Evolutionary conservation across 2,888 invertebrate genomes (phyloP).

Genomic region (Scaeva pyrastri): DNA sequence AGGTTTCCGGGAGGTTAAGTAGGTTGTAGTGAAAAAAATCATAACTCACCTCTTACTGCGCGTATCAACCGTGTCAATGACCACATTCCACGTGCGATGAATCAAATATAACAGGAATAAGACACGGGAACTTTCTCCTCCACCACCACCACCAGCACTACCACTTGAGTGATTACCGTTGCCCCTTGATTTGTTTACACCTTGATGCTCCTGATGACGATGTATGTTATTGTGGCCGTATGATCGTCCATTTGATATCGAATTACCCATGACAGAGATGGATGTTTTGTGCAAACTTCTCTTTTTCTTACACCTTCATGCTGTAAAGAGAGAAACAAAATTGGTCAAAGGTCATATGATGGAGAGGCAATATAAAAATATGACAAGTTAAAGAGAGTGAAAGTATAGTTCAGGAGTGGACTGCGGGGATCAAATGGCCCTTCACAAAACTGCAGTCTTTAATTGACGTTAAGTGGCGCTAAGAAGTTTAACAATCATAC

Average conservation of each 20-base stretch:
- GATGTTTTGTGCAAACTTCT: background rate
- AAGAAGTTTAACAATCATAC: too few species aligned
- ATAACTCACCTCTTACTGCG: conserved; percentile 84
- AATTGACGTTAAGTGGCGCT: too few species aligned
- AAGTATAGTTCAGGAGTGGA: background rate
- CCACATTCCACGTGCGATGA: conserved; percentile 89
- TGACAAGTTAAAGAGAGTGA: background rate
- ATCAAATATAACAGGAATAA: conserved; percentile 88
- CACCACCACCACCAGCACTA: conserved; percentile 73
- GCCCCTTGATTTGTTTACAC: conserved; percentile 46
- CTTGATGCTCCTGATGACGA: conserved; percentile 64
- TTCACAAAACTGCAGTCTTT: too few species aligned
- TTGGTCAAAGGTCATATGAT: background rate
- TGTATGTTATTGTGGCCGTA: conserved; percentile 55
- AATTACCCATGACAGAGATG: conserved; percentile 70
- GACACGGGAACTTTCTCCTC: conserved; percentile 86
- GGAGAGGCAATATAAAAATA: background rate
- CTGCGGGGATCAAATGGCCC: too few species aligned
- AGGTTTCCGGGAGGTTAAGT: background rate
- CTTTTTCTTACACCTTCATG: conserved; percentile 53
- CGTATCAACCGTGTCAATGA: conserved; percentile 87
- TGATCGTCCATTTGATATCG: conserved; percentile 68
- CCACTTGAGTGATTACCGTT: conserved; percentile 43
- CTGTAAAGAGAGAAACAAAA: conserved; percentile 45
- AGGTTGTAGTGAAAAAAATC: background rate